Evolutionary conservation across 2,888 invertebrate genomes (phyloP).

Genomic region (Dicyrtoma fusca): DNA sequence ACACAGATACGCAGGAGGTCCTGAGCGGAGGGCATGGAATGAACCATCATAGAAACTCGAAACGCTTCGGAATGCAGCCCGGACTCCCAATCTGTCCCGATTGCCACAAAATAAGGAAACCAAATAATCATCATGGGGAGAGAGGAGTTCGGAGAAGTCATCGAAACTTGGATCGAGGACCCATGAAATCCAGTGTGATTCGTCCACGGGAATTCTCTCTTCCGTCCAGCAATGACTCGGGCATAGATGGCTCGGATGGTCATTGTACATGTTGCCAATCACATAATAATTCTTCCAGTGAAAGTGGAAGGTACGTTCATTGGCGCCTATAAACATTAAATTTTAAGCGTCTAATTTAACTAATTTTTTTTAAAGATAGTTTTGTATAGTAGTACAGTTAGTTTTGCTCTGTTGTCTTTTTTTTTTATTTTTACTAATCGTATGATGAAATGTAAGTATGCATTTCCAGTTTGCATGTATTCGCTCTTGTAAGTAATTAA

Average conservation of each 20-base stretch:
- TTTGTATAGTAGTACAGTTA: slow-evolving; percentile 3
- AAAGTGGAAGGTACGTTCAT: slow-evolving; percentile 45
- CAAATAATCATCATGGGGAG: slow-evolving; percentile 25
- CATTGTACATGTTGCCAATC: slow-evolving; percentile 55
- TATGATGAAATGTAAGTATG: slow-evolving; percentile 17
- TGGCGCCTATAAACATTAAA: slow-evolving; percentile 26
- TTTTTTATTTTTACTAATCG: too few species aligned
- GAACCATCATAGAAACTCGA: slow-evolving; percentile 5
- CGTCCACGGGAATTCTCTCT: slow-evolving; percentile 51
- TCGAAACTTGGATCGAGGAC: slow-evolving; percentile 40
- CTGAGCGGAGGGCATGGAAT: not conserved
- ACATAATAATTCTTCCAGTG: slow-evolving; percentile 47
- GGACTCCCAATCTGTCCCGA: slow-evolving; percentile 53
- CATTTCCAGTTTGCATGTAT: slow-evolving; percentile 8
- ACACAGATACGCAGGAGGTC: slow-evolving; percentile 51
- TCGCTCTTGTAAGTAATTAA: not conserved
- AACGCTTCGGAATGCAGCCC: slow-evolving; percentile 24
- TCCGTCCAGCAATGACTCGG: slow-evolving; percentile 55
- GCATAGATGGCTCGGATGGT: slow-evolving; percentile 55
- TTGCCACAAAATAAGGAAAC: slow-evolving; percentile 54
- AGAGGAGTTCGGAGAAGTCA: slow-evolving; percentile 24
- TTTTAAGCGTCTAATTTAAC: slow-evolving; percentile 1
- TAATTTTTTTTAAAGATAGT: not conserved
- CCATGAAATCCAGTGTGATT: slow-evolving; percentile 41
- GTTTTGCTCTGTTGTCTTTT: not conserved